Evolutionary conservation across 2,797 vertebrate genomes (phyloP).

Genomic region (Hipposideros larvatus): DNA sequence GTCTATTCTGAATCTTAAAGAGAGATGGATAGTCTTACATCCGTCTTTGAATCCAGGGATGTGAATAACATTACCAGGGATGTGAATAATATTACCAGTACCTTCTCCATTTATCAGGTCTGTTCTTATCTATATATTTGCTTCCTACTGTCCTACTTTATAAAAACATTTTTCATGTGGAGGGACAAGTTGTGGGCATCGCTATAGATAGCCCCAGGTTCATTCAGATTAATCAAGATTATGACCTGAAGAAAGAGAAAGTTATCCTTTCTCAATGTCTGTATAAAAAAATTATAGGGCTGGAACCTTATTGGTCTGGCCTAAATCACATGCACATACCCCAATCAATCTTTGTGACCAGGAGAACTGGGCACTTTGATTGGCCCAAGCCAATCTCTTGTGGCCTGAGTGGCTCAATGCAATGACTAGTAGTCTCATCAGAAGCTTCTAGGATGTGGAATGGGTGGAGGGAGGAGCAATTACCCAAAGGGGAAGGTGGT

Average conservation of each 20-base stretch:
- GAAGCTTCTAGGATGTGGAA: background rate
- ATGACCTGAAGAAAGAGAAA: background rate
- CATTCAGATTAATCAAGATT: background rate
- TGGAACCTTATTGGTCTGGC: background rate
- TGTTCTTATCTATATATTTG: background rate
- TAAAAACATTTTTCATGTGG: background rate
- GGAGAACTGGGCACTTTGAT: background rate
- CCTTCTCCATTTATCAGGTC: background rate
- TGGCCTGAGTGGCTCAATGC: background rate
- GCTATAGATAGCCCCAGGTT: background rate
- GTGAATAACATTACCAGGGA: background rate
- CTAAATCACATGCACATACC: background rate
- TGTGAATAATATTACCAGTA: background rate
- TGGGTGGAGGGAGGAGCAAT: background rate
- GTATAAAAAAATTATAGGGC: background rate
- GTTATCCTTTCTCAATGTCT: background rate
- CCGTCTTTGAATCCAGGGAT: background rate
- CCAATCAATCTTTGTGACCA: background rate
- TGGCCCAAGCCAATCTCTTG: background rate
- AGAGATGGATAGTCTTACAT: background rate
- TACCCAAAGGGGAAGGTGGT: background rate
- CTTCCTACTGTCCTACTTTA: background rate
- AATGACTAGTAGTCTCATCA: background rate
- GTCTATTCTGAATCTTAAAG: constrained; percentile 44
- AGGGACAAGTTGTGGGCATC: background rate